Evolutionary conservation across 2,113 vertebrate species (phyloP).

Genomic region (Vombatus ursinus): DNA sequence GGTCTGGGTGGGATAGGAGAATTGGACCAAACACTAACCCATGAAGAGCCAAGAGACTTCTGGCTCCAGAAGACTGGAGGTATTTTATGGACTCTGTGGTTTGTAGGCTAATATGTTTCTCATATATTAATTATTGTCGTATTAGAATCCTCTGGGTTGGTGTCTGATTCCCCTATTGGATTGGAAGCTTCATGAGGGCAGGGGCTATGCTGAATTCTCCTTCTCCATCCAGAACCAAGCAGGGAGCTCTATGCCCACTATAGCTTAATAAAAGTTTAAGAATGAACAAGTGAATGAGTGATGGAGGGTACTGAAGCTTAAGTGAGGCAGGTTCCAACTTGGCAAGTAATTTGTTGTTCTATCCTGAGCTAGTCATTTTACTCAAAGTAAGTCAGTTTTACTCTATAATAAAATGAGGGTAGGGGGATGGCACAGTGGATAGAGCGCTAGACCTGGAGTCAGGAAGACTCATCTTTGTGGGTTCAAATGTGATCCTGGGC

Average conservation of each 20-base stretch:
- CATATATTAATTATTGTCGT: not conserved
- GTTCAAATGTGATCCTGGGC: not conserved
- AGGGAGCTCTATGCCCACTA: not conserved
- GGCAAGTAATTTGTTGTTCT: not conserved
- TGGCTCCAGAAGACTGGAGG: not conserved
- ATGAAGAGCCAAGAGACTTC: not conserved
- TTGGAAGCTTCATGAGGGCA: not conserved
- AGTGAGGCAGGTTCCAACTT: not conserved
- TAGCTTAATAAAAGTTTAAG: not conserved
- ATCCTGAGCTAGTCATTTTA: not conserved
- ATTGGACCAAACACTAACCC: not conserved
- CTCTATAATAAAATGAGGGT: not conserved
- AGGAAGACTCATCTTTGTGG: not conserved
- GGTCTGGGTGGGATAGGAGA: not conserved
- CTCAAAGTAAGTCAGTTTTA: not conserved
- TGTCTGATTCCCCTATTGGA: not conserved
- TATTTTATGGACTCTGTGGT: not conserved
- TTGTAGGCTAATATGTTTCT: not conserved
- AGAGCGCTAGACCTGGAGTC: not conserved
- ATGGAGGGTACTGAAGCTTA: not conserved
- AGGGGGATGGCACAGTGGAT: not conserved
- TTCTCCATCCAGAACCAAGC: not conserved
- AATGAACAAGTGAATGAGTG: not conserved
- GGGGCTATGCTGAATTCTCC: not conserved
- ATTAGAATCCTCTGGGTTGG: not conserved